phyloP scores from a whole-genome alignment of 1,140 invertebrate genomes.

The Apis laboriosa region DNA sequence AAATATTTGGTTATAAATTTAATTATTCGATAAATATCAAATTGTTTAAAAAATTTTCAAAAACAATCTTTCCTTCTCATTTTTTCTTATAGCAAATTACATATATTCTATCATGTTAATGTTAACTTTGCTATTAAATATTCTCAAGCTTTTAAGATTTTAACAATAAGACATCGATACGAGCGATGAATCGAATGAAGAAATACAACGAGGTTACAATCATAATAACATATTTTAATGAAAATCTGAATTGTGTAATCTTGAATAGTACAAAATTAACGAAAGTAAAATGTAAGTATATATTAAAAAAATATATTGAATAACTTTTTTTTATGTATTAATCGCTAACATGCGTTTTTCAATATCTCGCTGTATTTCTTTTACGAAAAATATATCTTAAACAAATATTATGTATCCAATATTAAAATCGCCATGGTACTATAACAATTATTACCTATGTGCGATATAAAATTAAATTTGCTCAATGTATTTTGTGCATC shows the following conservation, averaged over 20 bases:
- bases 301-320: neutral
- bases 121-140: neutral
- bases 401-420: neutral
- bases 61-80: neutral
- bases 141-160: neutral
- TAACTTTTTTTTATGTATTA: neutral
- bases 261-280: neutral
- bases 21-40: neutral
- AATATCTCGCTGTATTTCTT: neutral
- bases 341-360: neutral
- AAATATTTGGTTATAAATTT: conserved; percentile 3
- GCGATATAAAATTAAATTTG: conserved; percentile 20
- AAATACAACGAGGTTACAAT: neutral
- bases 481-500: conserved; percentile 37
- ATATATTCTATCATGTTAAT: neutral
- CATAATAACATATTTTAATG: too few relatives aligned
- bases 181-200: neutral
- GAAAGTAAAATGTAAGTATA: neutral
- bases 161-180: neutral
- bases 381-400: neutral
- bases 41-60: neutral
- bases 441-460: neutral
- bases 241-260: neutral
- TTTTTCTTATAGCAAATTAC: neutral
- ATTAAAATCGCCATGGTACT: neutral